A percentile compares a stretch with the other conserved stretches of the same genome.
These are phyloP conservation scores for Drosophila willistoni DNA, from an alignment of 1,140 invertebrate genomes.

Conservation along the genomic window DNA sequence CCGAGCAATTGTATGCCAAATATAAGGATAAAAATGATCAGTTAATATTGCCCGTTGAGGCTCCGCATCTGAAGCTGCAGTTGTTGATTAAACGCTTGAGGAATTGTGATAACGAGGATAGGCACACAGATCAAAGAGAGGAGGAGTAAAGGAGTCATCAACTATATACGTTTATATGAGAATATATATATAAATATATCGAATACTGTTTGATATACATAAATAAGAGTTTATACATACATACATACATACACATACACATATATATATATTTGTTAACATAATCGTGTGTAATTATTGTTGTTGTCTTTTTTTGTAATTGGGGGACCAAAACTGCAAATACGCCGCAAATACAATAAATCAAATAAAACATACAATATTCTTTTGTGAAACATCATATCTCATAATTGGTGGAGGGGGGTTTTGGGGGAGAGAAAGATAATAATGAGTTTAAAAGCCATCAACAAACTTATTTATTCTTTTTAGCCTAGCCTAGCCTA, in stretches of 20 bases:
- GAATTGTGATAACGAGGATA: slow-evolving; percentile 15
- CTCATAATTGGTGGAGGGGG: background rate
- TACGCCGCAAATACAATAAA: slow-evolving; percentile 52
- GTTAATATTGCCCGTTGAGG: slow-evolving; percentile 84
- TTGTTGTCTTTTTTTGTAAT: slow-evolving; percentile 37
- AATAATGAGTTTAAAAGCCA: background rate
- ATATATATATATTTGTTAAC: slow-evolving; percentile 1
- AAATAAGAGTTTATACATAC: too few relatives aligned
- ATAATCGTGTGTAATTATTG: slow-evolving; percentile 47
- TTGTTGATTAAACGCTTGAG: slow-evolving; percentile 83
- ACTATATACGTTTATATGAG: background rate
- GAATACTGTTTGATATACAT: slow-evolving; percentile 11
- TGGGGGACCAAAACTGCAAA: slow-evolving; percentile 67
- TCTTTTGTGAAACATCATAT: slow-evolving; percentile 37
- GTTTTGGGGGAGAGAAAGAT: background rate
- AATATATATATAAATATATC: slow-evolving; percentile 13
- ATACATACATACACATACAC: background rate
- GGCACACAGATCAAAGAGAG: slow-evolving; percentile 14
- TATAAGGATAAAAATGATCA: slow-evolving; percentile 86
- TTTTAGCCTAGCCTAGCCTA: slow-evolving; percentile 3
- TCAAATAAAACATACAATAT: background rate
- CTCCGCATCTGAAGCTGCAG: slow-evolving; percentile 87
- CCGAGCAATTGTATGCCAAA: slow-evolving; percentile 87
- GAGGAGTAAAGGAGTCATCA: background rate
- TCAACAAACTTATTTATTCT: slow-evolving; percentile 1